phyloP scores from a whole-genome alignment of 2,113 vertebrate species.

The Theristicus caerulescens region DNA sequence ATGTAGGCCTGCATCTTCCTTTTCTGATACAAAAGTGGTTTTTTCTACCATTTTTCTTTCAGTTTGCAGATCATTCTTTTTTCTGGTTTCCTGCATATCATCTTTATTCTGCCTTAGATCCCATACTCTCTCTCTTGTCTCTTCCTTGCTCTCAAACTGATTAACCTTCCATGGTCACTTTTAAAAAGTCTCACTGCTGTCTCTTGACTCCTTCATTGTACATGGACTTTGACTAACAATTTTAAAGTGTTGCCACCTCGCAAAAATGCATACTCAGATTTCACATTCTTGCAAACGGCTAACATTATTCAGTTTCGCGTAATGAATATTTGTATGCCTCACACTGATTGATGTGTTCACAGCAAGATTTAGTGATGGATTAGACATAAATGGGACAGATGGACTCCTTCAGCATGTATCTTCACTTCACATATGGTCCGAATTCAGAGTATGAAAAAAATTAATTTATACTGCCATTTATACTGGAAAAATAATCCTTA shows the following conservation, averaged over 20 bases:
- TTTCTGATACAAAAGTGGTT: not conserved
- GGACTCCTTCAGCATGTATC: not conserved
- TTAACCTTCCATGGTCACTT: not conserved
- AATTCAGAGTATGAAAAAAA: constrained; percentile 11
- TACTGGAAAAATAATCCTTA: not conserved
- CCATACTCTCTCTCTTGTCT: not conserved
- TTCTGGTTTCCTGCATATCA: not conserved
- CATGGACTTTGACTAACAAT: not conserved
- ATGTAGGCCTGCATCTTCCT: not conserved
- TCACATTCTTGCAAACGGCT: not conserved
- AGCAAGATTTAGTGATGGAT: not conserved
- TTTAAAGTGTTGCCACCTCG: not conserved
- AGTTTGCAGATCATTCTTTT: not conserved
- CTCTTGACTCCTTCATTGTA: not conserved
- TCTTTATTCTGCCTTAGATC: not conserved
- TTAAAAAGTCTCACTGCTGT: not conserved
- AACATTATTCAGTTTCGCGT: not conserved
- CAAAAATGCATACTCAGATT: not conserved
- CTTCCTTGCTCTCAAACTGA: not conserved
- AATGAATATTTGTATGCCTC: not conserved
- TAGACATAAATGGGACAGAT: constrained; percentile 27
- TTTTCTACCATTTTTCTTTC: not conserved
- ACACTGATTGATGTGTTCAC: not conserved
- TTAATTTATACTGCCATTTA: not conserved
- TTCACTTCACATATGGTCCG: not conserved